Evolutionary conservation across 2,888 invertebrate species (phyloP), one percentile per base, ranked within the genome.

Genomic region (Lathronympha strigana): DNA sequence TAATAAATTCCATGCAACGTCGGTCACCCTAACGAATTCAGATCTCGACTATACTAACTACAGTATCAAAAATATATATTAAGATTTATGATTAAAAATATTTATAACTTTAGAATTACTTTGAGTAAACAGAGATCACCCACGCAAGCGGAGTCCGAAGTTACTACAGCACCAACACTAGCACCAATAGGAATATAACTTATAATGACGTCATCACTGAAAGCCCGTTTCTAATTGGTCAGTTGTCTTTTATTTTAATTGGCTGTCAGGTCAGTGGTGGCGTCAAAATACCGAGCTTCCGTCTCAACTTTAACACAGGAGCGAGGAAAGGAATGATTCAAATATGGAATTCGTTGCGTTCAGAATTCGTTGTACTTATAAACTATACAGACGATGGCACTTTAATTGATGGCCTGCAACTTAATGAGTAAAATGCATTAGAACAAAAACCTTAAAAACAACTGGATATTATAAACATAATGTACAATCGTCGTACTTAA

Each of bases 381-480:
- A 84, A 81, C 88, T 90, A 90, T 73, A 81, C 83, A 89, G 85
- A 88, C 87, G 87, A 92, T 92, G 92, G 92, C 92, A 92, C 92
- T 88, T 71, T 86, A 79, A 82, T 86, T 86, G 89, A 92, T 92
- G 92, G 92, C 92, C 91, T 90, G 90, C 90, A 88, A 91, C 90
- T 91, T 85, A 89, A 84, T 87, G 87, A 88, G 88, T 91, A 91
- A 91, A 91, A 92, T 91, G 90, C 90, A 91, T 88, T 86, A 90
- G 82, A 90, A 82, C 87, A 86, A 83, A 47, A 83, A 83, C 85
- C 78, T 83, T 76, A 80, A 72, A 74, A 79, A 79, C 83, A 85
- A 87, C 84, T 84, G 86, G 83, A 67, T 78, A 71, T 79, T 80
- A 82, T 83, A 77, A 83, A 83, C 84, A 82, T 79, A 82, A 83